Evolutionary conservation across 2,888 invertebrate genomes (phyloP), one percentile per base, ranked within the genome.

Genomic region (Philonicus albiceps): DNA sequence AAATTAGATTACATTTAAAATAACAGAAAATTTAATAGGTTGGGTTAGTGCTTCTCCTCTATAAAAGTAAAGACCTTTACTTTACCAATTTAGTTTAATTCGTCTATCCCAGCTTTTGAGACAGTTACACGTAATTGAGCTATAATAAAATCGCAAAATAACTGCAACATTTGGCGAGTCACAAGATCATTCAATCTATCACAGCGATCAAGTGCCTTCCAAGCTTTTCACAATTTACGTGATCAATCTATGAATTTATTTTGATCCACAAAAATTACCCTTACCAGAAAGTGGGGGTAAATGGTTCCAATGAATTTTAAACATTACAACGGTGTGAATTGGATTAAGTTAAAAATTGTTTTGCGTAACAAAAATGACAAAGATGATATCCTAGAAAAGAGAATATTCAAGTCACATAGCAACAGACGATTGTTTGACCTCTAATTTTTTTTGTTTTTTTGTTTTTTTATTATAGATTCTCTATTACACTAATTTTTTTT

Each of bases 401-500:
- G 81, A 81, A 64, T 81, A 81, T 31, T 81, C 37, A 81, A 81
- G 31, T 19, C 64, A 27, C 81, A 81, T 64, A 34, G 55, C 81
- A 81, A 81, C 49, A 55, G 81, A 81, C 81, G 55, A 34, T 81
- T n/a, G 8, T 64, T 64, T 64, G 64, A 27, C 64, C 64, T 22
- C 64, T 64, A 64, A 34, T 8, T 13, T 34, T 81, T 55, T 53
- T 31, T 81, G 8, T 19, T 43, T 53, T 53, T 53, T 53, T 53
- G 11, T 55, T 55, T n/a, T n/a, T n/a, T n/a, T n/a, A n/a, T n/a
- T 81, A 49, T 81, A 55, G 81, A 55, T 34, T 55, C 49, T 27
- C 55, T 81, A 81, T 81, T 81, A 81, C 37, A 81, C 81, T 81
- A 81, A 81, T 34, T 81, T 81, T 34, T 49, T 49, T 31, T 5